phyloP scores from a whole-genome alignment of 2,888 invertebrate genomes.

The Gandaritis pyraliata region DNA sequence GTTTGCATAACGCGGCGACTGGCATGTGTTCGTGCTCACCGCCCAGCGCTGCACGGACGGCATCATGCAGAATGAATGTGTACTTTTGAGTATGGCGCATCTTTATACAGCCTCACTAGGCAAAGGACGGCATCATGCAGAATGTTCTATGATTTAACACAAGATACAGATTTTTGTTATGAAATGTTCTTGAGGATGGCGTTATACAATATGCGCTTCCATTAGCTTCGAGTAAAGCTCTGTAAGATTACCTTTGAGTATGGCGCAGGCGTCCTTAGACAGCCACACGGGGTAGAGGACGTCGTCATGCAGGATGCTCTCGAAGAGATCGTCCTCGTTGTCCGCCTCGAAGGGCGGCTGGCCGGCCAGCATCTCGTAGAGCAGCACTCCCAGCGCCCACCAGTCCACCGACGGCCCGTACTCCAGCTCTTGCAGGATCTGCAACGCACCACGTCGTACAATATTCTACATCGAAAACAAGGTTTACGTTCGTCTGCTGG shows the following conservation, averaged over 20 bases:
- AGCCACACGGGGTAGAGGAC: constrained; percentile 99
- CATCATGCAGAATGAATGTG: too few species aligned
- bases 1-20: too few species aligned
- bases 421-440: constrained; percentile 96
- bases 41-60: too few species aligned
- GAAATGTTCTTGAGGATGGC: too few species aligned
- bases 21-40: too few species aligned
- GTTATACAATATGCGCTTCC: too few species aligned
- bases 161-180: too few species aligned
- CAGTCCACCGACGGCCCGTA: constrained; percentile 95
- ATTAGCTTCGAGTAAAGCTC: too few species aligned
- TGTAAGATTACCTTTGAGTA: constrained; percentile 67
- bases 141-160: too few species aligned
- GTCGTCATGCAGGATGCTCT: constrained; percentile 99
- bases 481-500: too few species aligned
- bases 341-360: constrained; percentile 99
- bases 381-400: constrained; percentile 99
- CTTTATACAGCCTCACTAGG: constrained; percentile 22
- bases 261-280: constrained; percentile 73
- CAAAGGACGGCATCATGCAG: constrained; percentile 45
- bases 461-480: background rate
- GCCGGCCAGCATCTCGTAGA: constrained; percentile 99
- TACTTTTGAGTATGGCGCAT: background rate
- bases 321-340: constrained; percentile 99
- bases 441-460: background rate